These are phyloP conservation scores for Pteruthius melanotis DNA, from an alignment of 2,113 vertebrate species.

Conservation along the genomic window DNA sequence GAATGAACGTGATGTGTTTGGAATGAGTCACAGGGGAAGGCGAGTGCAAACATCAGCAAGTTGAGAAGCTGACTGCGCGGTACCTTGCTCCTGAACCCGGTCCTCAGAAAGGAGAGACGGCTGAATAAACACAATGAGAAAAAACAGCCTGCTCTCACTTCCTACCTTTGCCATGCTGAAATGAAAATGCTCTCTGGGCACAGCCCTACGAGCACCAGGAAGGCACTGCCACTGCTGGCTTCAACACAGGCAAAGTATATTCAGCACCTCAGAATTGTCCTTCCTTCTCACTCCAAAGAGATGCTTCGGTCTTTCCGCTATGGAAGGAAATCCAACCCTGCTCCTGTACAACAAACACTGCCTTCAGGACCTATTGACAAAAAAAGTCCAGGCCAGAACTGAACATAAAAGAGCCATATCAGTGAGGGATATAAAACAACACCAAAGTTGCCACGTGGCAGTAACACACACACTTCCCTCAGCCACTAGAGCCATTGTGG, in stretches of 20 bases:
- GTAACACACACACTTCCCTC: neutral
- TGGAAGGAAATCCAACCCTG: neutral
- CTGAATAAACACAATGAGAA: constrained; percentile 37
- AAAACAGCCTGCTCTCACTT: neutral
- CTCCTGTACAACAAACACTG: neutral
- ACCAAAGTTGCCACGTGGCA: neutral
- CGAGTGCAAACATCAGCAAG: constrained; percentile 67
- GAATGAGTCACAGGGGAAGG: constrained; percentile 69
- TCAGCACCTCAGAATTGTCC: neutral
- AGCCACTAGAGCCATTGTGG: neutral
- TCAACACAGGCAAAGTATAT: neutral
- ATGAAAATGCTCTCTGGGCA: neutral
- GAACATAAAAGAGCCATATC: neutral
- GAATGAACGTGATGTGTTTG: constrained; percentile 61
- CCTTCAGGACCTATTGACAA: neutral
- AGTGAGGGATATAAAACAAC: neutral
- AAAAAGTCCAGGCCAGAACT: neutral
- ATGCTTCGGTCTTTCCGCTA: neutral
- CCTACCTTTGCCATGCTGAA: neutral
- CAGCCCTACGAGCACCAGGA: fast-evolving
- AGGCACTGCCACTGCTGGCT: neutral
- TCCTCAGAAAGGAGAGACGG: constrained; percentile 28
- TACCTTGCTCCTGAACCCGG: constrained; percentile 24
- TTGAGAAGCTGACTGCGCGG: constrained; percentile 50
- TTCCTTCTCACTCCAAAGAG: neutral